phyloP scores from a whole-genome alignment of 2,797 vertebrate species.

The Epinephelus awoara region DNA sequence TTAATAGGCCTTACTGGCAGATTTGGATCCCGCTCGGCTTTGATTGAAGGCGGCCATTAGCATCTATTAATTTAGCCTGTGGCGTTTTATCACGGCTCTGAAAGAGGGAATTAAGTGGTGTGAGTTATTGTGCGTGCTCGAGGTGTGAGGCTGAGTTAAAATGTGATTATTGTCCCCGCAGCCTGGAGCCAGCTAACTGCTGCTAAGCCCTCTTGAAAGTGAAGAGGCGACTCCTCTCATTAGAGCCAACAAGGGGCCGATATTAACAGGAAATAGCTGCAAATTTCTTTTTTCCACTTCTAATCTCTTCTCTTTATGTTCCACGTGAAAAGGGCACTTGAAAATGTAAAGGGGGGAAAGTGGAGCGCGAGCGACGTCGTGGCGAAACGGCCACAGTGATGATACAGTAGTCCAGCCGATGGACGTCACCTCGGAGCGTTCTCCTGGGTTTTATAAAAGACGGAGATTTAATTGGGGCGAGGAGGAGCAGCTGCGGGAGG shows the following conservation, averaged over 20 bases:
- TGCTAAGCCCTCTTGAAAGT: conserved; percentile 84
- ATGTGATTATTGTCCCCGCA: conserved; percentile 82
- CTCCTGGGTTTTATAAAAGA: background rate
- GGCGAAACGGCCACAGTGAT: conserved; percentile 36
- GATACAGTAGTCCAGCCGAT: conserved; percentile 28
- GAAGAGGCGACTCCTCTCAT: conserved; percentile 76
- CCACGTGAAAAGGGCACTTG: conserved; percentile 48
- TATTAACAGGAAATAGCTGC: conserved; percentile 74
- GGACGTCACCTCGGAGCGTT: conserved; percentile 1
- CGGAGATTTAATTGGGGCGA: conserved; percentile 19
- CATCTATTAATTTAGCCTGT: conserved; percentile 88
- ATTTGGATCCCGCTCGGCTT: conserved; percentile 79
- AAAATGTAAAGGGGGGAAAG: conserved; percentile 25
- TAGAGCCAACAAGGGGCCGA: conserved; percentile 63
- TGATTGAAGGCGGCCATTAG: conserved; percentile 86
- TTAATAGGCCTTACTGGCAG: conserved; percentile 85
- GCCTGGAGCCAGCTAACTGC: conserved; percentile 81
- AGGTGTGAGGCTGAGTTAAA: conserved; percentile 82
- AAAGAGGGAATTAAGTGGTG: conserved; percentile 84
- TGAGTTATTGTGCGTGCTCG: conserved; percentile 77
- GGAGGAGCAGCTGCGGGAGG: conserved; percentile 42
- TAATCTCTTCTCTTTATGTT: conserved; percentile 47
- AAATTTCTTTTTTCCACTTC: conserved; percentile 51
- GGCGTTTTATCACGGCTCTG: conserved; percentile 80
- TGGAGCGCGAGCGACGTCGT: background rate